These are phyloP conservation scores for Drosophila obscura DNA, from an alignment of 1,140 invertebrate genomes.

Conservation along the genomic window DNA sequence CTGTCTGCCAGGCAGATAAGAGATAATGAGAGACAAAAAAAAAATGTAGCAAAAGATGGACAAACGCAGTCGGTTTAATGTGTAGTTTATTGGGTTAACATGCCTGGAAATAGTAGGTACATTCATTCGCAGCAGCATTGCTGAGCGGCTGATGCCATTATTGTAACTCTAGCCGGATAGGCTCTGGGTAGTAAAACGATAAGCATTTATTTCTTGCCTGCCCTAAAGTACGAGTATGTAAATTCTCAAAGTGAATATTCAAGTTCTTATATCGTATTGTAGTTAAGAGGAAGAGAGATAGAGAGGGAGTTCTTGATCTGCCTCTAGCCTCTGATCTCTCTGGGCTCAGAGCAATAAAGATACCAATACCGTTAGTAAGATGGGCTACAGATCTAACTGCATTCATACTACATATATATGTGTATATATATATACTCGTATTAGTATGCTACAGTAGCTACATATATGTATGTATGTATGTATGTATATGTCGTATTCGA, in stretches of 20 bases:
- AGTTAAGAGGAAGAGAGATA: slow-evolving; percentile 24
- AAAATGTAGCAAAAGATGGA: neutral
- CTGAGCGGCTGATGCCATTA: slow-evolving; percentile 39
- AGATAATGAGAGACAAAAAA: slow-evolving; percentile 11
- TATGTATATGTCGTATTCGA: slow-evolving; percentile 24
- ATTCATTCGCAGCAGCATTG: slow-evolving; percentile 39
- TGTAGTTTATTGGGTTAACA: slow-evolving; percentile 69
- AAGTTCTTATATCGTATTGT: slow-evolving; percentile 44
- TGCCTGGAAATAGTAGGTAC: slow-evolving; percentile 49
- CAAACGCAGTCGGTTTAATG: slow-evolving; percentile 34
- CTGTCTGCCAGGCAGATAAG: too few species aligned
- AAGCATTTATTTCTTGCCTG: slow-evolving; percentile 19
- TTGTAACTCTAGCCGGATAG: slow-evolving; percentile 35
- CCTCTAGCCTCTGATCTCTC: neutral
- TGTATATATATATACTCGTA: slow-evolving; percentile 8
- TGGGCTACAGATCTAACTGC: slow-evolving; percentile 32
- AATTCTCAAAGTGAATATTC: slow-evolving; percentile 46
- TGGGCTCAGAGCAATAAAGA: slow-evolving; percentile 1
- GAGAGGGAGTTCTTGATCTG: too few species aligned
- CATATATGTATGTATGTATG: slow-evolving; percentile 24
- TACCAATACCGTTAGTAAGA: slow-evolving; percentile 30
- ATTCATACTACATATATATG: slow-evolving; percentile 27
- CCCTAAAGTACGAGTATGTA: slow-evolving; percentile 10
- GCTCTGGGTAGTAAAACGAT: slow-evolving; percentile 49
- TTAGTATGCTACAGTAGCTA: slow-evolving; percentile 39